Evolutionary conservation across 2,113 vertebrate species (phyloP).

Genomic region (Hepsetus odoe): DNA sequence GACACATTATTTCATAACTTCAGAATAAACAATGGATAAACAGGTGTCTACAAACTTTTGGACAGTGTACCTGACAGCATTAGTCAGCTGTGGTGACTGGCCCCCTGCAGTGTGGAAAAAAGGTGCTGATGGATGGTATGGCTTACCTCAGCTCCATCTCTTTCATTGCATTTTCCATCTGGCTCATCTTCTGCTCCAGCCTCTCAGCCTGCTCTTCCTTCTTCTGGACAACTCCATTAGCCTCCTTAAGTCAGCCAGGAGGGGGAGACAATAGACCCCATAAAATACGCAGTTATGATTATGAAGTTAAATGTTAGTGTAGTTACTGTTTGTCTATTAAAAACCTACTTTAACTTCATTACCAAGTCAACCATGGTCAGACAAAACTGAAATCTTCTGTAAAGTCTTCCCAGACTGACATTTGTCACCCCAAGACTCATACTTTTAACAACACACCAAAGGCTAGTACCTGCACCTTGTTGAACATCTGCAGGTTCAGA

Average conservation of each 20-base stretch:
- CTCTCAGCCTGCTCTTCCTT: slow-evolving; percentile 82
- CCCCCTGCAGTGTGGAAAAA: background rate
- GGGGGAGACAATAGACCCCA: background rate
- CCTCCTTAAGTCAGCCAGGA: slow-evolving; percentile 71
- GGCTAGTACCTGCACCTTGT: slow-evolving; percentile 87
- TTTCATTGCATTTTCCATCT: slow-evolving; percentile 83
- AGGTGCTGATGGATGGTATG: background rate
- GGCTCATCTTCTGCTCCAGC: slow-evolving; percentile 85
- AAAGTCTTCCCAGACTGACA: background rate
- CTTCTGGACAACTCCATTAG: slow-evolving; percentile 81
- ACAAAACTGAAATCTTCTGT: background rate
- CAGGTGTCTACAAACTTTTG: too few species aligned
- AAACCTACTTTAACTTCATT: too few species aligned
- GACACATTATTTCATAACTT: too few species aligned
- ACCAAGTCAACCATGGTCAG: too few species aligned
- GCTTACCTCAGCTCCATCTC: slow-evolving; percentile 88
- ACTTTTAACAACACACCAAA: background rate
- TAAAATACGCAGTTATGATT: too few species aligned
- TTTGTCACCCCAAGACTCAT: slow-evolving; percentile 17
- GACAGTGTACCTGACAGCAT: too few species aligned
- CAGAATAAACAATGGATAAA: too few species aligned
- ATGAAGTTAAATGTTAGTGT: too few species aligned
- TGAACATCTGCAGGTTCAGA: slow-evolving; percentile 96
- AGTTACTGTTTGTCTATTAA: too few species aligned
- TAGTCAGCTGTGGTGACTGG: too few species aligned